Conservation (phyloP, 92 coral and sea anemone genomes). For the Palythoa grandis region DNA sequence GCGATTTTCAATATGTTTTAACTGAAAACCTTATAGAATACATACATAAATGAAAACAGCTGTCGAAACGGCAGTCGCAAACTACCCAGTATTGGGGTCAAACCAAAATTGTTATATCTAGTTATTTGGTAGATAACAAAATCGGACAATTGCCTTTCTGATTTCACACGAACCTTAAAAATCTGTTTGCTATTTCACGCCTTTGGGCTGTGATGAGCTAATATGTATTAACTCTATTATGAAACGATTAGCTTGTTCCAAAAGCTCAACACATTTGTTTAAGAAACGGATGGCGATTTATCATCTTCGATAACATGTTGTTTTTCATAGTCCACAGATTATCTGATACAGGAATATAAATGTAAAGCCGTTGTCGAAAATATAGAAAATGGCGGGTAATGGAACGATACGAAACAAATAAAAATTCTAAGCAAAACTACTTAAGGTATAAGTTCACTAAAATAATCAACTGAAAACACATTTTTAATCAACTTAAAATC, state of each 20-base stretch:
- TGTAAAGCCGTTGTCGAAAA: not conserved
- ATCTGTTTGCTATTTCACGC: conserved; percentile 34
- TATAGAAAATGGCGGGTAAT: not conserved
- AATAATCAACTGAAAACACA: too few relatives aligned
- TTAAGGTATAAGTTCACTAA: not conserved
- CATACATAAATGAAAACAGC: conserved; percentile 15
- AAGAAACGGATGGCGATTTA: conserved; percentile 16
- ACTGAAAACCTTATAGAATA: not conserved
- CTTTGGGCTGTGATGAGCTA: conserved; percentile 3
- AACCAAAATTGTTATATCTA: conserved; percentile 16
- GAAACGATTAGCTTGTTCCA: conserved; percentile 23
- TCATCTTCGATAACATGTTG: conserved; percentile 31
- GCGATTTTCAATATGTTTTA: conserved; percentile 17
- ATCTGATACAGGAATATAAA: not conserved
- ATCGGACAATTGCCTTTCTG: not conserved
- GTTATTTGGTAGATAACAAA: conserved; percentile 21
- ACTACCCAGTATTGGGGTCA: not conserved
- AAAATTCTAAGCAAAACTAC: not conserved
- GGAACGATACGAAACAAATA: not conserved
- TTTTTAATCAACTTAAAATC: not conserved
- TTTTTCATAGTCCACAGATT: conserved; percentile 18
- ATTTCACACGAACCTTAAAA: conserved; percentile 1
- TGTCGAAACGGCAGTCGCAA: not conserved
- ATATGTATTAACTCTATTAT: conserved; percentile 1
- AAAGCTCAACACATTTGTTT: conserved; percentile 32